phyloP scores from a whole-genome alignment of 2,113 vertebrate genomes.

The Cyanoliseus patagonus region DNA sequence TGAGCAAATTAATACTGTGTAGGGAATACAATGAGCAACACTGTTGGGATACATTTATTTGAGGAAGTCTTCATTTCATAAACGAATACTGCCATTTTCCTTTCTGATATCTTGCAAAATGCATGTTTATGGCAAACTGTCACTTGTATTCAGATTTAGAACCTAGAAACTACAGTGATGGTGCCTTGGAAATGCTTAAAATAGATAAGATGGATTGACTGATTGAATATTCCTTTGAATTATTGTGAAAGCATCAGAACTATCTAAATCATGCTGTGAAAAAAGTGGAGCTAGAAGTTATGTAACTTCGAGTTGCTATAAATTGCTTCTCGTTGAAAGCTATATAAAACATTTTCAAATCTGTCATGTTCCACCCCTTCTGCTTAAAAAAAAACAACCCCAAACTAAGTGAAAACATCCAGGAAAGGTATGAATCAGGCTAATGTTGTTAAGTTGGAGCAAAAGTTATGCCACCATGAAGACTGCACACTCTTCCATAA shows the following conservation, averaged over 20 bases:
- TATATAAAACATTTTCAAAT: constrained; percentile 60
- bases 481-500: background rate
- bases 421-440: constrained; percentile 7
- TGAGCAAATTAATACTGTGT: background rate
- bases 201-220: constrained; percentile 50
- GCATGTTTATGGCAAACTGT: constrained; percentile 30
- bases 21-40: background rate
- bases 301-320: constrained; percentile 54
- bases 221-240: constrained; percentile 62
- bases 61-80: background rate
- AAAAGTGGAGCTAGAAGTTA: constrained; percentile 53
- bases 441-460: background rate
- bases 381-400: background rate
- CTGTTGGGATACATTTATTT: background rate
- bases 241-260: constrained; percentile 50
- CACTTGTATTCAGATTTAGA: constrained; percentile 11
- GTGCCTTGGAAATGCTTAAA: constrained; percentile 37
- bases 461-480: background rate
- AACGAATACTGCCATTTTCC: background rate
- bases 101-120: constrained; percentile 11
- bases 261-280: constrained; percentile 37
- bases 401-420: background rate
- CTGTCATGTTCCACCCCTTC: constrained; percentile 60
- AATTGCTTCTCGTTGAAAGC: constrained; percentile 60
- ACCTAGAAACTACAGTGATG: background rate